Conservation (phyloP, 2,113 vertebrate species). For the Indicator indicator region DNA sequence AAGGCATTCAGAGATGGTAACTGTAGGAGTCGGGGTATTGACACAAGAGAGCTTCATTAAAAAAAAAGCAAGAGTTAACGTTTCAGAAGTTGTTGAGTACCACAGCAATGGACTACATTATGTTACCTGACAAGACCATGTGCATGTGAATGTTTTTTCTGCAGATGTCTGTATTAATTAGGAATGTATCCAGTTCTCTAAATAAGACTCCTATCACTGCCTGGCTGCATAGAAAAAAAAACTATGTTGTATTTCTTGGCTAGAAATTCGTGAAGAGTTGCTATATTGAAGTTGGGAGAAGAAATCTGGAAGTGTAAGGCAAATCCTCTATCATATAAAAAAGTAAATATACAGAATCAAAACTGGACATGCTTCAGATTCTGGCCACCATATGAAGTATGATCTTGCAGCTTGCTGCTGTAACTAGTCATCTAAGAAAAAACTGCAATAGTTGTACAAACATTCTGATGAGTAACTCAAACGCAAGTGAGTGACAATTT, state of each 20-base stretch:
- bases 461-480: not conserved
- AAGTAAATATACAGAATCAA: not conserved
- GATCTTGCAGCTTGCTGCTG: not conserved
- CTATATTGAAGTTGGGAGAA: not conserved
- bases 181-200: not conserved
- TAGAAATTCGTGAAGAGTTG: not conserved
- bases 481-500: not conserved
- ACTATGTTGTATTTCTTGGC: not conserved
- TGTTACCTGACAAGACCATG: not conserved
- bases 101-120: not conserved
- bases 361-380: not conserved
- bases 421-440: not conserved
- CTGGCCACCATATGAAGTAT: not conserved
- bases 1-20: not conserved
- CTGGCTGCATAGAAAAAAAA: not conserved
- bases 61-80: not conserved
- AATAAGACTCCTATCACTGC: not conserved
- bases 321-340: not conserved
- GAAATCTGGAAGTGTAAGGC: not conserved
- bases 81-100: not conserved
- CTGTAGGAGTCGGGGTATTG: not conserved
- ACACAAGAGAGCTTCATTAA: rapidly evolving
- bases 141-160: not conserved
- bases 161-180: not conserved
- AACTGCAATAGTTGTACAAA: not conserved